A percentile compares a stretch with the other conserved stretches of the same genome.
These are phyloP conservation scores for Autographa gamma DNA, from an alignment of 2,888 invertebrate species.

Conservation along the genomic window DNA sequence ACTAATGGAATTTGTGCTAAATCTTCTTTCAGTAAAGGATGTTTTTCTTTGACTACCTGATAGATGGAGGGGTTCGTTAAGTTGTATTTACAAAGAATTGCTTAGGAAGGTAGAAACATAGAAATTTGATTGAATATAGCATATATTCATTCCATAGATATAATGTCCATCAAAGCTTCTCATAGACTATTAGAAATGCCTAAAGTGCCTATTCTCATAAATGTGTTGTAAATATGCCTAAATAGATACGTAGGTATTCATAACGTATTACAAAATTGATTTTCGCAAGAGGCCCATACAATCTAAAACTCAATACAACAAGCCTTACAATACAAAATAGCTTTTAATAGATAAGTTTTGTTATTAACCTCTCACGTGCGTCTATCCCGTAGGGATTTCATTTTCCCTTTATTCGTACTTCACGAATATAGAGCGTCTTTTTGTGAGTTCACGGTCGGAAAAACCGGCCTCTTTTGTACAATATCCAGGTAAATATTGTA, in stretches of 20 bases:
- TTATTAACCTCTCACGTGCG: conserved; percentile 6
- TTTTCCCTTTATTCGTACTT: conserved; percentile 16
- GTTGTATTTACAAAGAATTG: not conserved
- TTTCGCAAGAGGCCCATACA: too few species aligned
- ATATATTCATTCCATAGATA: too few species aligned
- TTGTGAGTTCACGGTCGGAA: conserved; percentile 20
- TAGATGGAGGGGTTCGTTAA: not conserved
- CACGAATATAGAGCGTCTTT: conserved; percentile 20
- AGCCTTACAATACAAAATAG: not conserved
- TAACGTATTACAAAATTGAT: too few species aligned
- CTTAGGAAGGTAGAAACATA: not conserved
- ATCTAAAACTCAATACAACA: not conserved
- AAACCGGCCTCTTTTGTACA: conserved; percentile 14
- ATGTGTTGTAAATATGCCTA: too few species aligned
- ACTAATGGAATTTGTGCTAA: not conserved
- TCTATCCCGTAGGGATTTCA: conserved; percentile 6
- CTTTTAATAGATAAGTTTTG: not conserved
- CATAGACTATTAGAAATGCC: too few species aligned
- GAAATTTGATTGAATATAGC: too few species aligned
- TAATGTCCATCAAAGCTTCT: too few species aligned
- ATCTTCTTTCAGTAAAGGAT: not conserved
- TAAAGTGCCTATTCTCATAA: too few species aligned
- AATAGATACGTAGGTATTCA: too few species aligned
- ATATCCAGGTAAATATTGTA: conserved; percentile 27
- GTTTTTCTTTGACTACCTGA: not conserved